Evolutionary conservation across 2,888 invertebrate genomes (phyloP).

Genomic region (Stenotaenia linearis): DNA sequence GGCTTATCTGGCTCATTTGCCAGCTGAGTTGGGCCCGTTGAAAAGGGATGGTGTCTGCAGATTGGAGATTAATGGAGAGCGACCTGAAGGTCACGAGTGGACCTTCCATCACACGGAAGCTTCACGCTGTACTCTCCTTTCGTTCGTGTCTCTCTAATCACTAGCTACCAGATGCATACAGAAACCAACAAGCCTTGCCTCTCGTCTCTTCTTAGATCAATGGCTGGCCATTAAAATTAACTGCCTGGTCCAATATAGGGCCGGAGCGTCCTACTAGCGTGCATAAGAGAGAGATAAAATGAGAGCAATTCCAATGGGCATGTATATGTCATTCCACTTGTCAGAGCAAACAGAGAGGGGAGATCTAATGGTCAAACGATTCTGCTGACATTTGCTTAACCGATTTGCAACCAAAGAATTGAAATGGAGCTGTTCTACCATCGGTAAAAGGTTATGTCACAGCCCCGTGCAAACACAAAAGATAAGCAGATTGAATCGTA

Average conservation of each 20-base stretch:
- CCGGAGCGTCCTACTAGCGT: background rate
- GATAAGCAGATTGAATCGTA: background rate
- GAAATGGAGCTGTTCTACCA: background rate
- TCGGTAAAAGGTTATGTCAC: background rate
- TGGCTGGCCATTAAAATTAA: slow-evolving; percentile 13
- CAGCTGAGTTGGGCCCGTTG: background rate
- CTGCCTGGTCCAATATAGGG: background rate
- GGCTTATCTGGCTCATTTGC: slow-evolving; percentile 16
- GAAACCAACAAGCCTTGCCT: background rate
- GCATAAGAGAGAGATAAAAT: background rate
- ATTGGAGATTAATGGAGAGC: slow-evolving; percentile 12
- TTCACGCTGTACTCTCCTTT: background rate
- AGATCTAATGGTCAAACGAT: slow-evolving; percentile 14
- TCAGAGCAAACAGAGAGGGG: background rate
- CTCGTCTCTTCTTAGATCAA: slow-evolving; percentile 22
- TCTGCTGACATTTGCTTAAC: background rate
- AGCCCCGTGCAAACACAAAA: background rate
- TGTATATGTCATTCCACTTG: slow-evolving; percentile 1
- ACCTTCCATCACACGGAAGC: slow-evolving; percentile 17
- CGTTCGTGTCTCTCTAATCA: background rate
- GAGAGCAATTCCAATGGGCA: background rate
- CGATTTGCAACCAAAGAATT: background rate
- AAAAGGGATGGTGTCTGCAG: slow-evolving; percentile 6
- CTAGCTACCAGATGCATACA: background rate
- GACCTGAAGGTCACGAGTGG: slow-evolving; percentile 8